Conservation (phyloP, 2,113 vertebrate genomes). For the Pogonocichla stellata region DNA sequence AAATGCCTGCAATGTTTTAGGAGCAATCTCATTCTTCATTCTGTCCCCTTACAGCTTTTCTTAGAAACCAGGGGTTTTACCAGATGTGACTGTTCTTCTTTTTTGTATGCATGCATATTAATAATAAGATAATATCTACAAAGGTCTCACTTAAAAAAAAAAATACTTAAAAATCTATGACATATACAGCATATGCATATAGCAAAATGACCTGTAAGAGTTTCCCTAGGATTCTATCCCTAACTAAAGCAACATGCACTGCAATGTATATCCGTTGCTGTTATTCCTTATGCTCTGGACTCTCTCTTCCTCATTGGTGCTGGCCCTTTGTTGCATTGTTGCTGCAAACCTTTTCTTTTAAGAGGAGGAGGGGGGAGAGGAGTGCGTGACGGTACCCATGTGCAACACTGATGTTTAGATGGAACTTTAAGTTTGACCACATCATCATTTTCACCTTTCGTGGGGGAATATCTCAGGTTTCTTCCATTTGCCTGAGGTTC, state of each 20-base stretch:
- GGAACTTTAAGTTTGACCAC: slow-evolving; percentile 47
- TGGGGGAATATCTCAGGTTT: slow-evolving; percentile 55
- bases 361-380: slow-evolving; percentile 3
- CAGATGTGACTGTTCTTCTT: not conserved
- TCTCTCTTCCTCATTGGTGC: not conserved
- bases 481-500: slow-evolving; percentile 37
- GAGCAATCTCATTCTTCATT: not conserved
- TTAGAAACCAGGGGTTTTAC: not conserved
- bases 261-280: accelerated
- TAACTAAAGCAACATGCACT: not conserved
- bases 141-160: not conserved
- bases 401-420: not conserved
- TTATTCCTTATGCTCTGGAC: not conserved
- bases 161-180: accelerated
- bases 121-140: not conserved
- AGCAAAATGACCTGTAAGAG: not conserved
- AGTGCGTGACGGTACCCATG: not conserved
- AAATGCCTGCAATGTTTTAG: not conserved
- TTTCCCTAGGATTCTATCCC: not conserved
- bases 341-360: slow-evolving; percentile 23
- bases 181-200: not conserved
- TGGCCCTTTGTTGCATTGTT: not conserved
- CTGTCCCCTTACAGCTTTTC: not conserved
- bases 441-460: slow-evolving; percentile 67
- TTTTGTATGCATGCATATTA: not conserved